Percentiles rank a stretch among this genome's conserved stretches.
phyloP scores from a whole-genome alignment of 2,113 vertebrate genomes.

The Miniopterus natalensis region DNA sequence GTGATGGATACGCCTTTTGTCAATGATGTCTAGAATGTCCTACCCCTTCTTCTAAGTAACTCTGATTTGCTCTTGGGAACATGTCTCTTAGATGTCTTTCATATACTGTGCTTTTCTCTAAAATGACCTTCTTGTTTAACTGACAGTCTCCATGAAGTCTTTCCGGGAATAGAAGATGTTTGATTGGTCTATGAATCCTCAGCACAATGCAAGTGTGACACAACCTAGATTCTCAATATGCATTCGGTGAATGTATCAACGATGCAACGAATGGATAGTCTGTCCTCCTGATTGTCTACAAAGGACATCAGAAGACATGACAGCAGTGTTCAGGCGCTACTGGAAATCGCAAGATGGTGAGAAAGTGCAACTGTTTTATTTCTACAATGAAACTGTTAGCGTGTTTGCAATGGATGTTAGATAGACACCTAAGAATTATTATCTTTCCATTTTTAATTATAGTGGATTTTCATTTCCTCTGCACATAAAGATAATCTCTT shows the following conservation, averaged over 20 bases:
- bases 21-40: background rate
- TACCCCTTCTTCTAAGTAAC: background rate
- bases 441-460: slow-evolving; percentile 47
- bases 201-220: background rate
- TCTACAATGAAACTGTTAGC: background rate
- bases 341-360: slow-evolving; percentile 1
- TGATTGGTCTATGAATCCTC: background rate
- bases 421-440: slow-evolving; percentile 6
- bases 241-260: background rate
- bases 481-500: slow-evolving; percentile 7
- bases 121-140: background rate
- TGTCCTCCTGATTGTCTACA: background rate
- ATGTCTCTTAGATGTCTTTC: background rate
- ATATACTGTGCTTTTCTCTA: background rate
- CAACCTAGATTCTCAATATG: background rate
- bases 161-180: background rate
- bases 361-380: background rate
- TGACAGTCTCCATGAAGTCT: background rate
- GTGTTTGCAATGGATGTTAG: background rate
- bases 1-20: background rate
- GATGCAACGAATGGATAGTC: background rate
- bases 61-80: background rate
- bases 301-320: background rate
- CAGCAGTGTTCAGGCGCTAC: background rate
- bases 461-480: slow-evolving; percentile 46